Conservation (phyloP, 2,113 vertebrate genomes). For the Synchiropus splendidus region DNA sequence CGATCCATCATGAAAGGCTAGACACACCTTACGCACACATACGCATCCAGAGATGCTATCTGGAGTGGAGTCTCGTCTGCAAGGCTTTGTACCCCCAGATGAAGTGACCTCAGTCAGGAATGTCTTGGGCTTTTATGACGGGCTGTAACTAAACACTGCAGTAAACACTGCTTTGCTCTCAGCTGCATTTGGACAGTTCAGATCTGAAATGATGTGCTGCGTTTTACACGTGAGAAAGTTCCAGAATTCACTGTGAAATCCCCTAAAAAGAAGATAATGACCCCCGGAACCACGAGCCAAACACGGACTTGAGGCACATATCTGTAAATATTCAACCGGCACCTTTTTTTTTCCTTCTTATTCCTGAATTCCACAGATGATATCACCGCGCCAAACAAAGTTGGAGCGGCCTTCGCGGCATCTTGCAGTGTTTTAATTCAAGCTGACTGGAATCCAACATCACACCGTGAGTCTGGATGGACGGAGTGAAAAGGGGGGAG, state of each 20-base stretch:
- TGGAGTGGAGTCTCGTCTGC: conserved; percentile 6
- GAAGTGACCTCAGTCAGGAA: conserved; percentile 50
- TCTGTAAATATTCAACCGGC: too few relatives aligned
- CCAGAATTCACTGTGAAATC: too few relatives aligned
- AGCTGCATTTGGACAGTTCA: background rate
- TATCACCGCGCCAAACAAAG: conserved; percentile 20
- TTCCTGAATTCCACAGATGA: conserved; percentile 8
- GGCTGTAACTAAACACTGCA: conserved; percentile 32
- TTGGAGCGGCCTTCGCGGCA: background rate
- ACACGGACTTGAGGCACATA: too few relatives aligned
- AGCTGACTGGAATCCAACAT: conserved; percentile 4
- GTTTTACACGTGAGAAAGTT: too few relatives aligned
- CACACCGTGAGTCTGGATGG: background rate
- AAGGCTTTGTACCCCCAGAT: conserved; percentile 13
- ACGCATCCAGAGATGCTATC: conserved; percentile 11
- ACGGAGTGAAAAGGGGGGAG: background rate
- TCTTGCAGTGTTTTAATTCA: conserved; percentile 10
- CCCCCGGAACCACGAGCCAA: too few relatives aligned
- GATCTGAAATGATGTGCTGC: too few relatives aligned
- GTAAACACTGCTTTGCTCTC: conserved; percentile 24
- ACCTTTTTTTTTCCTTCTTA: conserved; percentile 17
- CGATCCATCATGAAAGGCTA: background rate
- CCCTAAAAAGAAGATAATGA: too few relatives aligned
- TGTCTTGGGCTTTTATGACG: conserved; percentile 49
- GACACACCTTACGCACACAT: background rate